phyloP scores from a whole-genome alignment of 2,888 invertebrate genomes.

The Cephus rjabovi region DNA sequence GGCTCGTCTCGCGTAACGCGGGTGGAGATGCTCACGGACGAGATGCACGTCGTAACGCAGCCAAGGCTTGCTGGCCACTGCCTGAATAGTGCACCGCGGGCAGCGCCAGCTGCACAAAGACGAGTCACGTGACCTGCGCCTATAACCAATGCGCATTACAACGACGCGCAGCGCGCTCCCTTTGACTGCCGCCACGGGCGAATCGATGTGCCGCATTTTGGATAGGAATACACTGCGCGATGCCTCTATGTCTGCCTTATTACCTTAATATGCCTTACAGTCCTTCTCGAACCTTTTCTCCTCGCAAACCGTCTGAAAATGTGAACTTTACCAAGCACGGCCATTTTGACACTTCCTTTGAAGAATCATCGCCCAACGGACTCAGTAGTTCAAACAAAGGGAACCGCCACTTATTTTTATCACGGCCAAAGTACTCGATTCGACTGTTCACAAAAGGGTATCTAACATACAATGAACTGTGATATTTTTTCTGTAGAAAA shows the following conservation, averaged over 20 bases:
- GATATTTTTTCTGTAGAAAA: background rate
- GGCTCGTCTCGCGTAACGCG: conserved; percentile 28
- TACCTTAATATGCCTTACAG: background rate
- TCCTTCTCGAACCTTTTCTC: background rate
- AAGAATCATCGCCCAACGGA: background rate
- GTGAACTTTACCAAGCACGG: background rate
- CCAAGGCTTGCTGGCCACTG: conserved; percentile 58
- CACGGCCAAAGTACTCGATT: background rate
- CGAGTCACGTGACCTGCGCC: conserved; percentile 27
- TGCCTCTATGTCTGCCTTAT: background rate
- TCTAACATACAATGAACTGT: background rate
- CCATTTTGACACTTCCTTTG: background rate
- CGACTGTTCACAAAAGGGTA: background rate
- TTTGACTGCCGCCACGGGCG: conserved; percentile 4
- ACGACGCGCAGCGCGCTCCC: conserved; percentile 3
- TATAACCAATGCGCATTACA: conserved; percentile 11
- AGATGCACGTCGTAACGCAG: conserved; percentile 46
- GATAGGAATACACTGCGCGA: background rate
- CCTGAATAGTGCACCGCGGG: conserved; percentile 14
- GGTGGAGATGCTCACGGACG: conserved; percentile 15
- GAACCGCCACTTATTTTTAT: background rate
- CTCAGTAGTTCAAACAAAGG: background rate
- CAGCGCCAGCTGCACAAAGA: conserved; percentile 20
- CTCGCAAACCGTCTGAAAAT: background rate
- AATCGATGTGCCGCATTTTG: conserved; percentile 3